These are phyloP conservation scores for Fregetta grallaria DNA, from an alignment of 2,113 vertebrate genomes.

Conservation along the genomic window DNA sequence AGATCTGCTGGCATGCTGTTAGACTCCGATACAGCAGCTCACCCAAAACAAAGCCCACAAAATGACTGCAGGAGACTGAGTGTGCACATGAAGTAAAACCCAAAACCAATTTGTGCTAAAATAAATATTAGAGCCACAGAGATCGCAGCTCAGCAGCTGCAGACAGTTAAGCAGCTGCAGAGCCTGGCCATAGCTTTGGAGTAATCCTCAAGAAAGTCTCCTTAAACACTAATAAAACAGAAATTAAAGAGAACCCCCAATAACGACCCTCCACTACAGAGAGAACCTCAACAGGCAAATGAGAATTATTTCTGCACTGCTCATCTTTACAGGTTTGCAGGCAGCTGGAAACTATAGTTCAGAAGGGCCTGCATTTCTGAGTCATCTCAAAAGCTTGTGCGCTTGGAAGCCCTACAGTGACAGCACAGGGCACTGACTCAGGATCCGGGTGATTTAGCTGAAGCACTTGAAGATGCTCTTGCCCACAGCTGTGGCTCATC, in stretches of 20 bases:
- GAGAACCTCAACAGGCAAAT: neutral
- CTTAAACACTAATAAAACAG: neutral
- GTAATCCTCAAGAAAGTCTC: neutral
- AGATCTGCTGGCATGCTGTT: neutral
- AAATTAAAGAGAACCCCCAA: neutral
- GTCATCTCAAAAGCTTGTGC: neutral
- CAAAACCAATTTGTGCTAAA: neutral
- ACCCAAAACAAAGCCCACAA: neutral
- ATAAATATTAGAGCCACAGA: neutral
- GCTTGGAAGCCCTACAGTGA: neutral
- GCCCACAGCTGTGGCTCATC: neutral
- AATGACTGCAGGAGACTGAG: neutral
- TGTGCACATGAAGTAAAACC: neutral
- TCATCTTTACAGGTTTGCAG: neutral
- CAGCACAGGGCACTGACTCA: conserved; percentile 4
- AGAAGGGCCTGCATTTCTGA: neutral
- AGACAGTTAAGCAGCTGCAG: conserved; percentile 11
- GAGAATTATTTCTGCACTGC: neutral
- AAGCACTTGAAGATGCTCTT: neutral
- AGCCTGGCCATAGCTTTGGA: neutral
- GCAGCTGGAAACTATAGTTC: neutral
- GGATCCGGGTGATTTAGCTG: neutral
- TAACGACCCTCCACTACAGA: neutral
- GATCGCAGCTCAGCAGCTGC: neutral
- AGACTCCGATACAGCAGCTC: neutral